Evolutionary conservation across 2,888 invertebrate genomes (phyloP), one percentile per base, ranked within the genome.

Genomic region (Drosophila greeni): DNA sequence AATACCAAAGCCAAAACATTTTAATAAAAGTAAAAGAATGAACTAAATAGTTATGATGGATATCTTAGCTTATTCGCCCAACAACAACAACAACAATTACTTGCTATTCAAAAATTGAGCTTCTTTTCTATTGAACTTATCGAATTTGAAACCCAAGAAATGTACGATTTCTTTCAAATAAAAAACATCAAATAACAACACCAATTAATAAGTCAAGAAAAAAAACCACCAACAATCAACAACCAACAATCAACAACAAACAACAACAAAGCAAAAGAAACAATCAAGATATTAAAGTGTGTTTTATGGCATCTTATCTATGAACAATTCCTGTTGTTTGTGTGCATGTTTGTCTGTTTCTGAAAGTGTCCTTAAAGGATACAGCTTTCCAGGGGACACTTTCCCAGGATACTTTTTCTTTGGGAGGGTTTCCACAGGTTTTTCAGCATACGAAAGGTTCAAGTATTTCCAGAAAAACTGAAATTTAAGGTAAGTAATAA

Each of bases 31-130:
- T 78, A 84, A 83, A 84, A 69, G 73, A 83, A 80, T 73, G 82
- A 83, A 84, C 76, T 84, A 85, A 82, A 85, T 84, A 84, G 83
- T 86, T 86, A 86, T 85, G 86, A 86, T 85, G 86, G 86, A 56
- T 56, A 86, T 53, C 69, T 86, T 86, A 87, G 87, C 83, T 85
- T 86, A 86, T 86, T 86, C 86, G 73, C 65, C 72, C 72, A 67
- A 72, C 70, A 66, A 29, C 26, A 26, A 26, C 26, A 26, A 26
- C 26, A 26, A 26, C 37, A 42, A 42, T 8, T 31, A 45, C 69
- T 80, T 82, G 75, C 76, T 66, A 47, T 47, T 66, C 66, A 70
- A 73, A 65, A 66, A 52, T 26, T 59, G 59, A 66, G 71, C 47
- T 53, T 72, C 76, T 80, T 84, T 80, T 77, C 69, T 77, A 83